Conservation (phyloP, 2,797 vertebrate genomes). For the Liasis olivaceus region DNA sequence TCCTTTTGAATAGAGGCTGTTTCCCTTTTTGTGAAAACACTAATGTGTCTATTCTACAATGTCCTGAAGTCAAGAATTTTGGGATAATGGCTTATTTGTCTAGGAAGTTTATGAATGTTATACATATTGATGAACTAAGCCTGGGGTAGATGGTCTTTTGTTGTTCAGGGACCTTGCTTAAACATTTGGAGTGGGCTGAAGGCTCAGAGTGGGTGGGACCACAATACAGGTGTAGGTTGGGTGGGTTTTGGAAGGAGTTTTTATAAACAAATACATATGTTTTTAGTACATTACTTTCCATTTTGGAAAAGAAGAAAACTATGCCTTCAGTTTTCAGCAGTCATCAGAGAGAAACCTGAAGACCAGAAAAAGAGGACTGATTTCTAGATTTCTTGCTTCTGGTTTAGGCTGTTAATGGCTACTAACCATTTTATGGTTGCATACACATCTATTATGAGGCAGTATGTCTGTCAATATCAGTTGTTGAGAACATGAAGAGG, state of each 20-base stretch:
- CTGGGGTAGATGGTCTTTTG: background rate
- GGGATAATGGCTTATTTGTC: background rate
- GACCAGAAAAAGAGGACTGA: background rate
- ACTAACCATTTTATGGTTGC: background rate
- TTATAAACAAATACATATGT: background rate
- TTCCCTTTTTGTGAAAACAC: background rate
- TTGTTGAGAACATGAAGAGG: background rate
- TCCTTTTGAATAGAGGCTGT: background rate
- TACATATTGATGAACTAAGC: background rate
- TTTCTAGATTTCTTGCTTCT: background rate
- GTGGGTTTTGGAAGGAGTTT: background rate
- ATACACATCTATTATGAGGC: background rate
- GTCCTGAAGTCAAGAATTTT: background rate
- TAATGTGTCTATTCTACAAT: background rate
- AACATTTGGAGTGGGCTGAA: background rate
- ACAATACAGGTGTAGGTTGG: background rate
- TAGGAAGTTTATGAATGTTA: background rate
- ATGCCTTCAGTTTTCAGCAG: background rate
- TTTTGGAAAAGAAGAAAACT: background rate
- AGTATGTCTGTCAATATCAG: background rate
- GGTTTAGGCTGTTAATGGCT: background rate
- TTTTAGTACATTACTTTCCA: background rate
- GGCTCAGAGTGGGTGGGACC: background rate
- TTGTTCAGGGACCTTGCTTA: background rate
- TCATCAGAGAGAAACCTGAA: background rate